Evolutionary conservation across 2,113 vertebrate species (phyloP).

Genomic region (Amphiprion ocellaris): DNA sequence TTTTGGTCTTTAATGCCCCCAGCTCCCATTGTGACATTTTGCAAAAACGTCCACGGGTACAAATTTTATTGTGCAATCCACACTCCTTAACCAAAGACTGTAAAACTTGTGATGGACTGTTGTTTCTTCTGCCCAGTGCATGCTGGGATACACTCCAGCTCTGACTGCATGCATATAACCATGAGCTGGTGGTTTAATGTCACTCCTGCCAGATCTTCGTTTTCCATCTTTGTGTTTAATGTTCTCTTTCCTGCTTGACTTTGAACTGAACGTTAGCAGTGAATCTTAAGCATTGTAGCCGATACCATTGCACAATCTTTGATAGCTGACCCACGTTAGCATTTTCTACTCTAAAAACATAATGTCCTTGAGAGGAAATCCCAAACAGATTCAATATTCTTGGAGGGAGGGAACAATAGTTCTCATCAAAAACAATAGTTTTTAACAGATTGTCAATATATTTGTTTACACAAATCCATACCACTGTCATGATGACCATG

Average conservation of each 20-base stretch:
- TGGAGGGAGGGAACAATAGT: not conserved
- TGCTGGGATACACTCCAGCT: slow-evolving; percentile 22
- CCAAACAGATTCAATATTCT: slow-evolving; percentile 6
- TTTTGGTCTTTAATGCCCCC: not conserved
- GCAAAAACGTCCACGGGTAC: not conserved
- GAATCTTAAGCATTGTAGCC: slow-evolving; percentile 3
- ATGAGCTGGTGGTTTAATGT: not conserved
- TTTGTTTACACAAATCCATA: not conserved
- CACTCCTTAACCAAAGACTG: not conserved
- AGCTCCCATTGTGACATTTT: not conserved
- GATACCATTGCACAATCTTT: not conserved
- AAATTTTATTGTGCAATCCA: not conserved
- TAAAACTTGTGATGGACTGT: slow-evolving; percentile 6
- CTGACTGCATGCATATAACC: slow-evolving; percentile 6
- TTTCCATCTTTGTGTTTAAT: not conserved
- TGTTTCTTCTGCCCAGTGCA: slow-evolving; percentile 9
- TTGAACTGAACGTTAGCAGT: slow-evolving; percentile 1
- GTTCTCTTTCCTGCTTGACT: not conserved
- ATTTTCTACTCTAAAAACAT: not conserved
- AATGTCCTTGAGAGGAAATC: not conserved
- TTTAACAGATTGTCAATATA: not conserved
- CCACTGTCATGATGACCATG: not conserved
- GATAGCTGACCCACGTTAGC: not conserved
- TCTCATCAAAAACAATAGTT: too few species aligned
- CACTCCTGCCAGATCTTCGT: not conserved